Conservation (phyloP, 2,113 vertebrate genomes). For the Sclerurus mexicanus region DNA sequence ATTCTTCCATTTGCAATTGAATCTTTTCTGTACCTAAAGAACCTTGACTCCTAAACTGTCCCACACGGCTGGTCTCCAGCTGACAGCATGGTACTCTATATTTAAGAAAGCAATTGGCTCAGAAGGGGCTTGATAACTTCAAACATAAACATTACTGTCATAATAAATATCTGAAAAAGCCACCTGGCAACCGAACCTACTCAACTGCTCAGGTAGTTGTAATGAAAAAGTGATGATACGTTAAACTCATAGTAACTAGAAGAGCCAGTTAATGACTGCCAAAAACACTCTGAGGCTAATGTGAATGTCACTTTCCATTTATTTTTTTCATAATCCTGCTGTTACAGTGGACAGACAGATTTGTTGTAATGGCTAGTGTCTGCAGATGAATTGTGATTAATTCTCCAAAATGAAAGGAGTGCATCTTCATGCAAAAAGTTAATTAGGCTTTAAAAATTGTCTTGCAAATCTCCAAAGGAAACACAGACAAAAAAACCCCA, state of each 20-base stretch:
- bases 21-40: background rate
- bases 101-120: background rate
- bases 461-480: background rate
- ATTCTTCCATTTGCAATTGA: background rate
- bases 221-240: constrained; percentile 49
- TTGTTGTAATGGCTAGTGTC: constrained; percentile 34
- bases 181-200: background rate
- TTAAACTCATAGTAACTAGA: constrained; percentile 9
- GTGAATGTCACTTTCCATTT: constrained; percentile 55
- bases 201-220: background rate
- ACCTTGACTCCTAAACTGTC: background rate
- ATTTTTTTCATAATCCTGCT: constrained; percentile 55
- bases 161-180: constrained; percentile 33
- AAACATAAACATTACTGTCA: constrained; percentile 28
- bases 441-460: constrained; percentile 17
- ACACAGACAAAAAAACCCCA: background rate
- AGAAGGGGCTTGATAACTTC: constrained; percentile 26
- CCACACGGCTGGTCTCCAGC: background rate
- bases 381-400: constrained; percentile 44
- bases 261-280: constrained; percentile 48
- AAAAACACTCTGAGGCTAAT: constrained; percentile 9
- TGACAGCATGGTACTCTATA: background rate
- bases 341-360: constrained; percentile 33
- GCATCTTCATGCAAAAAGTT: background rate
- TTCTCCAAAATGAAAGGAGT: constrained; percentile 41